Percentiles rank a stretch among this genome's conserved stretches.
phyloP scores from a whole-genome alignment of 1,140 invertebrate genomes.

The Aethina tumida region DNA sequence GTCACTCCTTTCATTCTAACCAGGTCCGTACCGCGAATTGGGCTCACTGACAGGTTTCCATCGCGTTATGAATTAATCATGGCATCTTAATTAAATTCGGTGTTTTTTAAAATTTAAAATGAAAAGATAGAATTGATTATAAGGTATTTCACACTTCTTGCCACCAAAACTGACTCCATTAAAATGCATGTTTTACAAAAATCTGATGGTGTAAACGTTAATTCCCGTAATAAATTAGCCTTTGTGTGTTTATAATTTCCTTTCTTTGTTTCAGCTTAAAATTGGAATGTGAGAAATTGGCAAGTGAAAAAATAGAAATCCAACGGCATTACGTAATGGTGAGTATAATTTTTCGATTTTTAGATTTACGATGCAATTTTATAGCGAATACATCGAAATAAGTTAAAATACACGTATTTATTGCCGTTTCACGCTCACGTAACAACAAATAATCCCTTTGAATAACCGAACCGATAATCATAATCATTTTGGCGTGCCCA shows the following conservation, averaged over 20 bases:
- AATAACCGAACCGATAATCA: background rate
- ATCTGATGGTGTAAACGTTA: no score
- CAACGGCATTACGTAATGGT: constrained; percentile 98
- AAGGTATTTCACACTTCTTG: no score
- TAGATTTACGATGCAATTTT: background rate
- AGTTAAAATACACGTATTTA: constrained; percentile 1
- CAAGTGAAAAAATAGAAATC: constrained; percentile 97
- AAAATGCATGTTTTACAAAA: no score
- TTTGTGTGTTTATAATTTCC: constrained; percentile 3
- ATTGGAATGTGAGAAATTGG: constrained; percentile 91
- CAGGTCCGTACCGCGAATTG: no score
- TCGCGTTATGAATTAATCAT: no score
- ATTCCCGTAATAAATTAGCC: no score
- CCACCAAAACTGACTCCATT: no score
- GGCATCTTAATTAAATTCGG: no score
- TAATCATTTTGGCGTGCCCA: background rate
- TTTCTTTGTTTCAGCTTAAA: constrained; percentile 59
- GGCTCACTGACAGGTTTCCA: no score
- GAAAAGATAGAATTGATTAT: no score
- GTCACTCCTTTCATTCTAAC: no score
- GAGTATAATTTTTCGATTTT: constrained; percentile 40
- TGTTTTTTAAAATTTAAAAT: no score
- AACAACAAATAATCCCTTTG: background rate
- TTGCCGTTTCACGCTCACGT: background rate
- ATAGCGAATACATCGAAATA: background rate